phyloP scores from a whole-genome alignment of 2,113 vertebrate genomes.

The Misgurnus anguillicaudatus region DNA sequence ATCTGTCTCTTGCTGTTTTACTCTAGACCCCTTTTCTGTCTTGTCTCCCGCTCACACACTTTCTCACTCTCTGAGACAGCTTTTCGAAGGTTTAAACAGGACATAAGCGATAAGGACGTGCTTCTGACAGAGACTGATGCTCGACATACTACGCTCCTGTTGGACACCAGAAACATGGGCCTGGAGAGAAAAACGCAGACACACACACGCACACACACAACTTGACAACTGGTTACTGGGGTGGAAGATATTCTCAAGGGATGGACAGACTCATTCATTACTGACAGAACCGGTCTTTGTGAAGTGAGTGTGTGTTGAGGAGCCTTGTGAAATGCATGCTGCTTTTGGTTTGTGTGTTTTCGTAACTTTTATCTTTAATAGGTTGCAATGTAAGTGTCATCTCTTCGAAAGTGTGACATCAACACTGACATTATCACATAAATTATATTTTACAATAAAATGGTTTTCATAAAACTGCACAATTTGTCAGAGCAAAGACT shows the following conservation, averaged over 20 bases:
- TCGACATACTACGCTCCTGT: slow-evolving; percentile 47
- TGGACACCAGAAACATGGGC: slow-evolving; percentile 36
- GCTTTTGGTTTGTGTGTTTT: slow-evolving; percentile 3
- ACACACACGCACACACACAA: background rate
- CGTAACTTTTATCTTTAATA: background rate
- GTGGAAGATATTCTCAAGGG: slow-evolving; percentile 39
- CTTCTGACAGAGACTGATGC: slow-evolving; percentile 54
- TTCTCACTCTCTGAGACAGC: slow-evolving; percentile 33
- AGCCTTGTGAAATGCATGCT: slow-evolving; percentile 36
- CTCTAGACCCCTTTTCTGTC: background rate
- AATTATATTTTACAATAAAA: background rate
- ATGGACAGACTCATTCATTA: slow-evolving; percentile 40
- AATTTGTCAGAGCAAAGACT: background rate
- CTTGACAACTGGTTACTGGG: slow-evolving; percentile 20
- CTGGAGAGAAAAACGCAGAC: slow-evolving; percentile 24
- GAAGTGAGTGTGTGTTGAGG: slow-evolving; percentile 27
- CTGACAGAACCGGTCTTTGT: slow-evolving; percentile 31
- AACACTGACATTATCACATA: background rate
- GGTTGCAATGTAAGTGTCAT: background rate
- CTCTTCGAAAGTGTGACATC: background rate
- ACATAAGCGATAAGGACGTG: slow-evolving; percentile 46
- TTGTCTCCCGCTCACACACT: background rate
- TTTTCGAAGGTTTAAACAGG: slow-evolving; percentile 32
- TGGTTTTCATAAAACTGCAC: background rate
- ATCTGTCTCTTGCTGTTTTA: slow-evolving; percentile 8